Base-by-base conservation (phyloP, 2,888 invertebrate genomes). In the Acholoe squamosa region DNA sequence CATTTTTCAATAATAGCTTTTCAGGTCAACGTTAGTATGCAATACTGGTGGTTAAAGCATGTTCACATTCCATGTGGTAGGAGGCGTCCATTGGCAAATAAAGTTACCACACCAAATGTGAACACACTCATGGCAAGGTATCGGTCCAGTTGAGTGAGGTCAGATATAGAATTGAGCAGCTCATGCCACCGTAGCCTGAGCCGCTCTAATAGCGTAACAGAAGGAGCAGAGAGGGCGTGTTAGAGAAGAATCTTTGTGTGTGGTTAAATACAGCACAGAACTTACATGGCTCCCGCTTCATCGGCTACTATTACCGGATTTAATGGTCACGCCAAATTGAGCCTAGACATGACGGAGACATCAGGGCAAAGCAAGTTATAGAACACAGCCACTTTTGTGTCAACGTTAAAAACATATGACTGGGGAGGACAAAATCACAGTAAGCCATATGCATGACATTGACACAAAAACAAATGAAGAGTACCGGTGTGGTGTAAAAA, bases 301-400 rank as follows among this genome's bases (percentile, higher is more conserved):
- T 52, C 86, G 16, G 19, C 31, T 56, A 86, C 86, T 56, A 25
- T 16, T 51, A 86, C 86, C 86, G 3, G 84, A 51, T 86, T 86
- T 86, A 5, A 86, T 56, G 54, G 86, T 86, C 54, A 86, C 86
- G 86, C 86, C 86, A 31, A 86, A 86, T 33, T 86, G 86, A 86
- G 86, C 86, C 86, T 86, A 86, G 84, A 84, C 86, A 86, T 25
- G 54, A 54, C 28, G 54, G 86, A 86, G 51, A 86, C 86, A 86
- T 52, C 52, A 86, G 86, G 84, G 86, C 54, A 86, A 52, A 54
- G 86, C 28, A 52, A 43, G 80, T 80, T 43, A 80, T 33, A 80
- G 80, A 33, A 80, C 80, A 80, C 80, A 28, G 71, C 71, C 28
- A 71, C 43, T n/a, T 71, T 28, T 77, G 77, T 28, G 19, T 71